Evolutionary conservation across 2,797 vertebrate species (phyloP).

Genomic region (Peromyscus aztecus): DNA sequence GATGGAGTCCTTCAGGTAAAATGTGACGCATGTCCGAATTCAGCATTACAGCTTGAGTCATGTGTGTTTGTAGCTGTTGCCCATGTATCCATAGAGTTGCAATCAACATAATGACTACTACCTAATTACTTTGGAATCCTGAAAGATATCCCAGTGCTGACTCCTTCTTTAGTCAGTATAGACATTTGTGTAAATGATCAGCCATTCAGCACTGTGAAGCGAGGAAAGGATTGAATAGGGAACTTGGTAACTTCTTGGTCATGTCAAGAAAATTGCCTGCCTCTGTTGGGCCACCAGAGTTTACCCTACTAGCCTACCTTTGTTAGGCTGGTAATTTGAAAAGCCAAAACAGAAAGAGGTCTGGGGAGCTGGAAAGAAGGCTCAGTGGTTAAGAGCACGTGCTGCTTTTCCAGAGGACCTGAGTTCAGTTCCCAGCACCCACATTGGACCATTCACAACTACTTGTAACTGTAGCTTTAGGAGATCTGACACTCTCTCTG

Average conservation of each 20-base stretch:
- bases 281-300: not conserved
- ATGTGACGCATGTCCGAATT: not conserved
- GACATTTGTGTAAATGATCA: not conserved
- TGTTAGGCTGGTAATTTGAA: not conserved
- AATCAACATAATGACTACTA: not conserved
- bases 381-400: not conserved
- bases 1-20: not conserved
- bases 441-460: not conserved
- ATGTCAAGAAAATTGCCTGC: not conserved
- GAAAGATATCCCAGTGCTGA: not conserved
- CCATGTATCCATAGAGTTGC: rapidly evolving
- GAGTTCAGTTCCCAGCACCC: not conserved
- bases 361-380: not conserved
- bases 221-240: rapidly evolving
- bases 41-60: not conserved
- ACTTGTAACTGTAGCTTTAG: not conserved
- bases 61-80: not conserved
- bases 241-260: not conserved
- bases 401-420: not conserved
- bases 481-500: not conserved
- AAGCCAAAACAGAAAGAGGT: not conserved
- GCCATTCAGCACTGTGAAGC: not conserved
- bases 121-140: not conserved
- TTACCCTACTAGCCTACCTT: not conserved
- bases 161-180: not conserved